Evolutionary conservation across 2,888 invertebrate genomes (phyloP).

Genomic region (Cheilosia grossa): DNA sequence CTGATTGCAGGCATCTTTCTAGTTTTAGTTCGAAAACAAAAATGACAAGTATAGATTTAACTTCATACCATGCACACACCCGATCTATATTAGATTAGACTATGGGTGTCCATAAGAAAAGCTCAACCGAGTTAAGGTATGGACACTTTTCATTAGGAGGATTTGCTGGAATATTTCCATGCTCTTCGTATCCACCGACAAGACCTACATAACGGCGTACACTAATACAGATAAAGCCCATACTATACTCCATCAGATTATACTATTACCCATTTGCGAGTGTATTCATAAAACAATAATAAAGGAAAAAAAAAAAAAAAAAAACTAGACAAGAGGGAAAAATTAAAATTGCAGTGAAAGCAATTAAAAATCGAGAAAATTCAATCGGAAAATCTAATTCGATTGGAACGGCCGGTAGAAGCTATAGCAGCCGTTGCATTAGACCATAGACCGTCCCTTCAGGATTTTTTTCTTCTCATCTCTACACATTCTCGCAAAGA

Average conservation of each 20-base stretch:
- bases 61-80: too few species aligned
- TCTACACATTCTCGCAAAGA: slow-evolving; percentile 51
- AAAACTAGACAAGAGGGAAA: slow-evolving; percentile 45
- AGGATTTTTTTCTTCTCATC: slow-evolving; percentile 41
- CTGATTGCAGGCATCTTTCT: too few species aligned
- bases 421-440: slow-evolving; percentile 66
- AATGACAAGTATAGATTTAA: too few species aligned
- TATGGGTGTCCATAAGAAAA: too few species aligned
- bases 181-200: not conserved
- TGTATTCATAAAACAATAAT: slow-evolving; percentile 76
- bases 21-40: too few species aligned
- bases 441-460: slow-evolving; percentile 66
- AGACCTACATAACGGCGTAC: not conserved
- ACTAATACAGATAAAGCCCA: not conserved
- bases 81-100: too few species aligned
- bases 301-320: slow-evolving; percentile 51
- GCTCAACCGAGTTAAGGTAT: too few species aligned
- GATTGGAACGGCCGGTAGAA: slow-evolving; percentile 76
- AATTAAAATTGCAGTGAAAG: slow-evolving; percentile 78
- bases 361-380: slow-evolving; percentile 83
- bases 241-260: slow-evolving; percentile 28
- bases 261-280: slow-evolving; percentile 76
- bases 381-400: slow-evolving; percentile 83
- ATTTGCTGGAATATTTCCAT: not conserved
- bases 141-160: too few species aligned